Conservation (phyloP, 1,140 invertebrate genomes). For the Lucilia cuprina region DNA sequence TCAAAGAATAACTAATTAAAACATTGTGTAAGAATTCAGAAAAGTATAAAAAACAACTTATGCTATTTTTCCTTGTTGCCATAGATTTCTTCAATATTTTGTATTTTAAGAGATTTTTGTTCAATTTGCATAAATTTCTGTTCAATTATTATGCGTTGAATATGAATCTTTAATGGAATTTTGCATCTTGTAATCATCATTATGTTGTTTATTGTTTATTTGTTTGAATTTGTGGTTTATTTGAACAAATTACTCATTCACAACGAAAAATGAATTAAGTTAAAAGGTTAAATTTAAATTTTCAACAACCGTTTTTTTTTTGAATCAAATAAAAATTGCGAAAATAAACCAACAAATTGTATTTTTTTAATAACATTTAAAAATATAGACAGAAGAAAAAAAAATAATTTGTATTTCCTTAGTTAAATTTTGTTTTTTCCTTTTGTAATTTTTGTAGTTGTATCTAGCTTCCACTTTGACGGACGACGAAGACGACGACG, state of each 20-base stretch:
- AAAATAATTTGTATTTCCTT: slow-evolving; percentile 24
- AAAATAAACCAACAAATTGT: slow-evolving; percentile 18
- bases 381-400: neutral
- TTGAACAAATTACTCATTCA: neutral
- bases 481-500: neutral
- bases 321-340: slow-evolving; percentile 1
- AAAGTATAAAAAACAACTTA: too few relatives aligned
- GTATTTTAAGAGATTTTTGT: too few relatives aligned
- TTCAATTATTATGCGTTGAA: too few relatives aligned
- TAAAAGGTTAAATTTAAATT: slow-evolving; percentile 25
- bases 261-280: neutral
- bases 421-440: neutral
- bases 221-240: neutral
- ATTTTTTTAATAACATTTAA: neutral
- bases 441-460: too few relatives aligned
- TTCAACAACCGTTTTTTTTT: neutral
- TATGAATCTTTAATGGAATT: too few relatives aligned
- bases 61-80: too few relatives aligned
- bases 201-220: neutral
- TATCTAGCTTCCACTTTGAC: neutral
- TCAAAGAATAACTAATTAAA: too few relatives aligned
- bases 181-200: neutral
- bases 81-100: too few relatives aligned
- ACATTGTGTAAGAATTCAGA: too few relatives aligned
- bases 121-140: neutral